Base-by-base conservation (phyloP, 2,113 vertebrate species). In the Leptobrachium ailaonicum region DNA sequence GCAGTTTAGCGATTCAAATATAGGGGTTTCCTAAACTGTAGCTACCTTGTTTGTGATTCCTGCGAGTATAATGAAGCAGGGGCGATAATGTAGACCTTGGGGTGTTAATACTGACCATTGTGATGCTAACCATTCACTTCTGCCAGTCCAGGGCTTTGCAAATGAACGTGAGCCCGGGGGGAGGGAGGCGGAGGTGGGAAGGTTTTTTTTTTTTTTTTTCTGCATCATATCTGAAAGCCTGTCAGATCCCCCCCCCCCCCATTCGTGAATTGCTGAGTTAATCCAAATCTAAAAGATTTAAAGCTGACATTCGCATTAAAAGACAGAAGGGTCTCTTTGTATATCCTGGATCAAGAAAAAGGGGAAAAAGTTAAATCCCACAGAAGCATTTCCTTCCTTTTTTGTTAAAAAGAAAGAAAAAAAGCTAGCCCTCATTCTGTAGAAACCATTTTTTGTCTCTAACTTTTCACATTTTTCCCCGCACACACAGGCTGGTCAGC, bases 321-420 rank as follows among this genome's bases (percentile, higher is more conserved):
- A 89, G 89, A 92, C 93, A 94, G 90, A 93, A 87, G 89, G 20
- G 89, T 87, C 87, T 90, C 92, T 95, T 95, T 95, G 95, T 95
- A 85, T 87, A 86, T 89, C 92, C 90, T 90, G 92, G 89, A 90
- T 41, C 91, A 87, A 88, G 89, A 79, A 84, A 84, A 32, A 32
- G 20, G 87, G 82, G 47, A 76, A 84, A 88, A 89, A 92, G 89
- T 89, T 87, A 92, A 92, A 94, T 92, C 91, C 92, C 90, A 91
- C 87, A 88, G 91, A 93, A 93, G 88, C 88, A 94, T 95, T 94
- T 93, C 91, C 92, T 94, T 93, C 92, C 91, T 94, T 94, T 94
- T 90, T 94, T 94, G 93, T 89, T 92, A 90, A 80, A 87, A 90
- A 88, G 88, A 90, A 87, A 88, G 63, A 50, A 73, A 74, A 74